Conservation (phyloP, 2,888 invertebrate genomes). For the Saturnia pavonia region DNA sequence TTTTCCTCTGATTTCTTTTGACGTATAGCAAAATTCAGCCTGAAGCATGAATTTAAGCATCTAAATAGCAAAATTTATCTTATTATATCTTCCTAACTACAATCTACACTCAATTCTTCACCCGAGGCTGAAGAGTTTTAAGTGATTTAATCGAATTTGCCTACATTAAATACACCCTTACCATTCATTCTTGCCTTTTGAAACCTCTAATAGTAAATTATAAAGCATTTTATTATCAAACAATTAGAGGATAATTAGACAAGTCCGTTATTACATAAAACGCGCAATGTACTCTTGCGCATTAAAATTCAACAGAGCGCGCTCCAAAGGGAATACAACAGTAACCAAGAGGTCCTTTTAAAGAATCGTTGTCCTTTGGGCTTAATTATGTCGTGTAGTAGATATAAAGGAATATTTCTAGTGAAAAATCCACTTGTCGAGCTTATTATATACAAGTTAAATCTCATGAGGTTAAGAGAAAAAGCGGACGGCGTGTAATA, state of each 20-base stretch:
- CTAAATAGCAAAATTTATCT: neutral
- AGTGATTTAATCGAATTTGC: neutral
- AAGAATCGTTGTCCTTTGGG: slow-evolving; percentile 62
- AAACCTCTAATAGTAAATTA: neutral
- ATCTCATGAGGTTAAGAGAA: neutral
- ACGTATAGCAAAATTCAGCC: slow-evolving; percentile 36
- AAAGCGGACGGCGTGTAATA: no score
- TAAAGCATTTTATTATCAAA: neutral
- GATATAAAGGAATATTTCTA: slow-evolving; percentile 62
- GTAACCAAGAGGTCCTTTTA: slow-evolving; percentile 19
- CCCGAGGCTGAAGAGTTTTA: slow-evolving; percentile 1
- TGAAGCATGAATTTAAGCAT: neutral
- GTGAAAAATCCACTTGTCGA: slow-evolving; percentile 32
- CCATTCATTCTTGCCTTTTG: neutral
- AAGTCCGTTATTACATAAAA: neutral
- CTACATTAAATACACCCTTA: neutral
- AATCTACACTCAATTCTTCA: slow-evolving; percentile 27
- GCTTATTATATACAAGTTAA: slow-evolving; percentile 18
- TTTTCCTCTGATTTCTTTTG: neutral
- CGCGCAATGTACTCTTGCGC: neutral
- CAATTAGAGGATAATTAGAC: neutral
- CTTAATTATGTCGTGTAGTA: slow-evolving; percentile 69
- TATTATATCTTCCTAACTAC: slow-evolving; percentile 39
- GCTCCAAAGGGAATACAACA: slow-evolving; percentile 16
- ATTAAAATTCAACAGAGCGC: slow-evolving; percentile 13